phyloP scores from a whole-genome alignment of 2,888 invertebrate species.

The Nomada hirtipes region DNA sequence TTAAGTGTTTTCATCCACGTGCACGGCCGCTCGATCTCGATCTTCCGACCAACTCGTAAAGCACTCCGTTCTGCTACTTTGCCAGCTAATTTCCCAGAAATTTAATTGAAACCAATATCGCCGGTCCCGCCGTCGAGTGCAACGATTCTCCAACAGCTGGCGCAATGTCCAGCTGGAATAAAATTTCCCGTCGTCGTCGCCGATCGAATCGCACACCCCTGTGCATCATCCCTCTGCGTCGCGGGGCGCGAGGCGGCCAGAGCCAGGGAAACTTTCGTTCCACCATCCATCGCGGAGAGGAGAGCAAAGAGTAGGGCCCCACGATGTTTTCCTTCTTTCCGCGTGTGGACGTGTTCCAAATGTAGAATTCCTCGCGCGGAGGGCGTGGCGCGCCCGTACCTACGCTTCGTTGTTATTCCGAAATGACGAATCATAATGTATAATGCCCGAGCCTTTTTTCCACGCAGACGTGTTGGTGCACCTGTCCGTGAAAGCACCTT shows the following conservation, averaged over 20 bases:
- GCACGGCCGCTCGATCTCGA: conserved; percentile 30
- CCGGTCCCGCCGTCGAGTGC: too few species aligned
- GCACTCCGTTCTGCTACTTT: too few species aligned
- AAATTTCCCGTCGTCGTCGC: too few species aligned
- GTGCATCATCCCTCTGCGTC: not conserved
- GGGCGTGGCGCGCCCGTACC: conserved; percentile 76
- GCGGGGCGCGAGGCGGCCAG: not conserved
- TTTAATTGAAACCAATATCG: too few species aligned
- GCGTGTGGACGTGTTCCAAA: conserved; percentile 79
- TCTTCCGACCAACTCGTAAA: not conserved
- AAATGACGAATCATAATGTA: conserved; percentile 84
- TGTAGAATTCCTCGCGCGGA: conserved; percentile 79
- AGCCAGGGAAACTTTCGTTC: too few species aligned
- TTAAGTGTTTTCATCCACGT: conserved; percentile 53
- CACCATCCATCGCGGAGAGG: too few species aligned
- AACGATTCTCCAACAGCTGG: too few species aligned
- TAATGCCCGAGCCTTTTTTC: conserved; percentile 77
- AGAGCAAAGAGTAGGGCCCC: not conserved
- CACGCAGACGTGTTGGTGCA: conserved; percentile 66
- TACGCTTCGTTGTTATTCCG: conserved; percentile 82
- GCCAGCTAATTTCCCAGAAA: too few species aligned
- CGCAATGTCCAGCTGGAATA: too few species aligned
- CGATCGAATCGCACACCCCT: too few species aligned
- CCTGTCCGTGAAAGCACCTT: conserved; percentile 71
- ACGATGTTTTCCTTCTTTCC: conserved; percentile 65